Conservation (phyloP, 1,140 invertebrate genomes). For the Mycetomoellerius zeteki region DNA sequence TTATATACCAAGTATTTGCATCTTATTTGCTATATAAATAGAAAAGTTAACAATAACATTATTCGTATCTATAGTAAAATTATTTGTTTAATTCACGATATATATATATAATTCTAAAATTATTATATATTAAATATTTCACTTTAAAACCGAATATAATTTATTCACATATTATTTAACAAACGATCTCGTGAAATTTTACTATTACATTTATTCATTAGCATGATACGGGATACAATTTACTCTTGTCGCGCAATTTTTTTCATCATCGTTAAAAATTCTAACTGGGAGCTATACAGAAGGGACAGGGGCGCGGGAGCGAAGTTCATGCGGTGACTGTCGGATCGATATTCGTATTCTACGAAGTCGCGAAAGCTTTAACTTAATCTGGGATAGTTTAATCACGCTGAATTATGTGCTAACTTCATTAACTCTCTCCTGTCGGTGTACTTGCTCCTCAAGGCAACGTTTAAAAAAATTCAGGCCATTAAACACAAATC, state of each 20-base stretch:
- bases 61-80: background rate
- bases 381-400: slow-evolving; percentile 55
- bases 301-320: background rate
- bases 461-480: slow-evolving; percentile 4
- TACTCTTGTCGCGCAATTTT: slow-evolving; percentile 15
- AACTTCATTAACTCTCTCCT: slow-evolving; percentile 25
- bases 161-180: background rate
- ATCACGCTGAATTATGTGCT: slow-evolving; percentile 49
- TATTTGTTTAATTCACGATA: background rate
- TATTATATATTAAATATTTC: background rate
- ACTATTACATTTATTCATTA: background rate
- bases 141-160: background rate
- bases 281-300: background rate
- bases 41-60: background rate
- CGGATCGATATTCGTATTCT: slow-evolving; percentile 56
- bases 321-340: slow-evolving; percentile 23
- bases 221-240: background rate
- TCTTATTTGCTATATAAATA: background rate
- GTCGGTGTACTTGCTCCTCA: slow-evolving; percentile 1
- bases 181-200: background rate
- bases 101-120: background rate
- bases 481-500: background rate
- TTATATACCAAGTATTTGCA: background rate
- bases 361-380: slow-evolving; percentile 32
- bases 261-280: slow-evolving; percentile 28